phyloP scores from a whole-genome alignment of 2,797 vertebrate genomes.

The Spheniscus humboldti region DNA sequence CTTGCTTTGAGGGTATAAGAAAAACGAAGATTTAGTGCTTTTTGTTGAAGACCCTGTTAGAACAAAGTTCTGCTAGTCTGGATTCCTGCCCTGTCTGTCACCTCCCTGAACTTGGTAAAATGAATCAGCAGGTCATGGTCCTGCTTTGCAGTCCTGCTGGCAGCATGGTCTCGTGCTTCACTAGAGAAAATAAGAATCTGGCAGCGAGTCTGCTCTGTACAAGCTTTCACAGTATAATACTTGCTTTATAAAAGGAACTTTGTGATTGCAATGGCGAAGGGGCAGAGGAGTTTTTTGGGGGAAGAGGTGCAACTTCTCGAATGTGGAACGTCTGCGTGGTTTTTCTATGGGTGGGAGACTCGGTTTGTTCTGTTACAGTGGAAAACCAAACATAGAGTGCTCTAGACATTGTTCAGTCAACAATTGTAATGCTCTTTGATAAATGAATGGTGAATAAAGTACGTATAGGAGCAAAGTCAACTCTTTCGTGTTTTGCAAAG shows the following conservation, averaged over 20 bases:
- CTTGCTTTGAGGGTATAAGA: not conserved
- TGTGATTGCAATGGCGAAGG: not conserved
- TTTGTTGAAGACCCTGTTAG: not conserved
- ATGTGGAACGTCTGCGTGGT: fast-evolving
- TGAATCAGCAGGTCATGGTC: slow-evolving; percentile 23
- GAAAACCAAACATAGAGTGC: not conserved
- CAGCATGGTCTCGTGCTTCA: not conserved
- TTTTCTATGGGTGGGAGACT: fast-evolving
- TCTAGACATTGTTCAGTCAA: not conserved
- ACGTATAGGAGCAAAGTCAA: slow-evolving; percentile 20
- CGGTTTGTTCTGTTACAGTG: not conserved
- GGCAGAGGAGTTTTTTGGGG: not conserved
- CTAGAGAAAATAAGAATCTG: not conserved
- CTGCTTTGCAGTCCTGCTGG: not conserved
- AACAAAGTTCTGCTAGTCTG: not conserved
- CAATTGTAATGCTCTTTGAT: not conserved
- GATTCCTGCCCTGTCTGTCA: slow-evolving; percentile 58
- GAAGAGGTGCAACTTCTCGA: not conserved
- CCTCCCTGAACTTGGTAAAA: slow-evolving; percentile 49
- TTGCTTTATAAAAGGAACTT: not conserved
- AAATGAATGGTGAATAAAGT: not conserved
- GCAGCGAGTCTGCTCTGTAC: not conserved
- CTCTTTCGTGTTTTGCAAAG: not conserved
- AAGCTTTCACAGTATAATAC: not conserved
- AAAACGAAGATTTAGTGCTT: slow-evolving; percentile 15